Evolutionary conservation across 2,888 invertebrate species (phyloP).

Genomic region (Andrena bucephala): DNA sequence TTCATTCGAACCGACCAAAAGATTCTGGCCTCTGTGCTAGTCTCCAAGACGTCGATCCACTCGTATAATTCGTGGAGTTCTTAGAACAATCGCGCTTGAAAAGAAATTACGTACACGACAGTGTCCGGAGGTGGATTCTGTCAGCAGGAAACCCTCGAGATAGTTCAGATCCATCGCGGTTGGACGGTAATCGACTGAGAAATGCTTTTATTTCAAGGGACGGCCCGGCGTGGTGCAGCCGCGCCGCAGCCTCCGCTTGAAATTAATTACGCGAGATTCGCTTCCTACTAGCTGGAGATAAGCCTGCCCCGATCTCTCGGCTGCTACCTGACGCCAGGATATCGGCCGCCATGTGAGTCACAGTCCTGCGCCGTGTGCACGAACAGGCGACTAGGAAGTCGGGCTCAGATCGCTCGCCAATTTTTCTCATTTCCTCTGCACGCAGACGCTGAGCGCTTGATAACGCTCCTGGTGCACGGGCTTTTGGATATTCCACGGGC

Average conservation of each 20-base stretch:
- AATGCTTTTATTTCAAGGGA: slow-evolving; percentile 42
- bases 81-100: neutral
- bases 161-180: slow-evolving; percentile 37
- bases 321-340: slow-evolving; percentile 17
- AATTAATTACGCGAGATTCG: slow-evolving; percentile 65
- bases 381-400: slow-evolving; percentile 38
- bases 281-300: slow-evolving; percentile 44
- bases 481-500: slow-evolving; percentile 24
- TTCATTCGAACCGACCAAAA: too few species aligned
- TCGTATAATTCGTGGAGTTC: too few species aligned
- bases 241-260: slow-evolving; percentile 30
- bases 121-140: slow-evolving; percentile 1
- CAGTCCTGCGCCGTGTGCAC: slow-evolving; percentile 17
- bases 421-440: slow-evolving; percentile 19
- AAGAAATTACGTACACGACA: neutral
- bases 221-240: slow-evolving; percentile 3
- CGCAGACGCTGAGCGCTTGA: slow-evolving; percentile 18
- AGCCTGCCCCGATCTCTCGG: slow-evolving; percentile 22
- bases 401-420: slow-evolving; percentile 12
- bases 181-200: slow-evolving; percentile 57
- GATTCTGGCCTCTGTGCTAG: too few species aligned
- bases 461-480: slow-evolving; percentile 12
- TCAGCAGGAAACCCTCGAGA: slow-evolving; percentile 20
- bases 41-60: too few species aligned
- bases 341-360: slow-evolving; percentile 30